A percentile compares a stretch with the other conserved stretches of the same genome.
Evolutionary conservation across 2,113 vertebrate species (phyloP).

Genomic region (Ctenodactylus gundi): DNA sequence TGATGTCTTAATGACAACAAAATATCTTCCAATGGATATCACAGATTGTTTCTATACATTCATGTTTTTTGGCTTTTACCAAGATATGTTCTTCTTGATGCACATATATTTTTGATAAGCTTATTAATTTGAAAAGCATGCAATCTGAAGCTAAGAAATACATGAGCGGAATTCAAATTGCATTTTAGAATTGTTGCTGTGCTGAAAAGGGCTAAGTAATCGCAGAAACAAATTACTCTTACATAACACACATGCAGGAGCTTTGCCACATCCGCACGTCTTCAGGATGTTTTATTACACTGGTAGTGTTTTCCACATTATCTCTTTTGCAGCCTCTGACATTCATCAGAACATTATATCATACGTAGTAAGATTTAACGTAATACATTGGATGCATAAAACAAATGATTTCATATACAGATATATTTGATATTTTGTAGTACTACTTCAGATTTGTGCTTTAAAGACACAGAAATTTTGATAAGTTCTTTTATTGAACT

Average conservation of each 20-base stretch:
- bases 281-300: background rate
- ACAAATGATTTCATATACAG: background rate
- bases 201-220: background rate
- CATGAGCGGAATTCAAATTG: background rate
- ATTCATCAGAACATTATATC: background rate
- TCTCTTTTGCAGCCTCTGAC: background rate
- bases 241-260: background rate
- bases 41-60: background rate
- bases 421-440: background rate
- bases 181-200: background rate
- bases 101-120: background rate
- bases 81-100: background rate
- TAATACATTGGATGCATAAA: background rate
- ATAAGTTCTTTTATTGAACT: background rate
- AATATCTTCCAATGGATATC: background rate
- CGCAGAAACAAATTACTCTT: background rate
- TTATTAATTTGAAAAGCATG: background rate
- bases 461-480: background rate
- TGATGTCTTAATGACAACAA: too few relatives aligned
- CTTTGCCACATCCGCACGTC: background rate
- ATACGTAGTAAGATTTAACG: background rate
- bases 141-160: background rate
- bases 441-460: background rate
- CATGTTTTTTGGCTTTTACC: background rate
- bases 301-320: background rate